Base-by-base conservation (phyloP, 2,888 invertebrate genomes). In the Seira ritae region DNA sequence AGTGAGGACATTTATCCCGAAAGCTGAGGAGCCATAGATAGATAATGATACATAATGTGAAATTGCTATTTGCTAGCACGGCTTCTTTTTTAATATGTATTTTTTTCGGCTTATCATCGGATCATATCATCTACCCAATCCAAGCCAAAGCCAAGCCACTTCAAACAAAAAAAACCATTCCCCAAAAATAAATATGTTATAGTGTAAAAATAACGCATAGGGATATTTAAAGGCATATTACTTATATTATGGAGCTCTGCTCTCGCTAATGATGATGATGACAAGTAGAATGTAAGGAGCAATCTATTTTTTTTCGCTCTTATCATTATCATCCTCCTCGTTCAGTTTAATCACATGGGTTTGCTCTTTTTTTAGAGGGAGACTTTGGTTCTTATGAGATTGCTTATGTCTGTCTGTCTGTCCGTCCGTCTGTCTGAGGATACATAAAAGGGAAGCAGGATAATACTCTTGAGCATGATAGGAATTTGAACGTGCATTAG, bases 41-140 rank as follows among this genome's bases (percentile, higher is more conserved):
- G n/a, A n/a, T n/a, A n/a, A n/a, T n/a, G n/a, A n/a, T n/a, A n/a
- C n/a, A n/a, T n/a, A n/a, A n/a, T n/a, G n/a, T n/a, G n/a, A n/a
- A n/a, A n/a, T n/a, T n/a, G n/a, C n/a, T n/a, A n/a, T n/a, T n/a
- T n/a, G n/a, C n/a, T n/a, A n/a, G n/a, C 60, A 15, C 60, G 60
- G 60, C 60, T 60, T 60, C 60, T 60, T 60, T 60, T n/a, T n/a
- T n/a, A n/a, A n/a, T n/a, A n/a, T n/a, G n/a, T n/a, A 60, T n/a
- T 10, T 60, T 60, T 60, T 60, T 60, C 60, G 60, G 60, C 60
- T 60, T 60, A 60, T 60, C 60, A 60, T 60, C n/a, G n/a, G n/a
- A 60, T 60, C 60, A 60, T 60, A 60, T 60, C 60, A 60, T 60
- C 60, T n/a, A n/a, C n/a, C n/a, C n/a, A n/a, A n/a, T n/a, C n/a